These are phyloP conservation scores for Heliconius melpomene DNA, from an alignment of 1,140 invertebrate species.

Conservation along the genomic window DNA sequence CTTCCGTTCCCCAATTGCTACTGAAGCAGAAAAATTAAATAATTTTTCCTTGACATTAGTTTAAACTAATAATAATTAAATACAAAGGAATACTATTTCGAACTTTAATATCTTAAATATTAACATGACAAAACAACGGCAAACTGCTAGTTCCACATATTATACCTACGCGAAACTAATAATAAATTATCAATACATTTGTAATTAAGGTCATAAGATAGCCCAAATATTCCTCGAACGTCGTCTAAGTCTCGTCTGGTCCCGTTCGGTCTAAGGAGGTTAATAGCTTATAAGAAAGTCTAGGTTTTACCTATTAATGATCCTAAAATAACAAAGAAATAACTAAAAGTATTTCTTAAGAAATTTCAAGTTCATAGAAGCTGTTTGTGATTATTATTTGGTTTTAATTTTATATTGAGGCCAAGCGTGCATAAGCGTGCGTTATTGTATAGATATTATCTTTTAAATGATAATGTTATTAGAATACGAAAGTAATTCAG, in stretches of 20 bases:
- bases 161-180: neutral
- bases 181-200: slow-evolving; percentile 1
- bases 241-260: slow-evolving; percentile 1
- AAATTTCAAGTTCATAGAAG: neutral
- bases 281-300: slow-evolving; percentile 4
- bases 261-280: neutral
- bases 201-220: slow-evolving; percentile 5
- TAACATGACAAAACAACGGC: neutral
- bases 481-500: too few relatives aligned
- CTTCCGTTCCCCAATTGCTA: too few relatives aligned
- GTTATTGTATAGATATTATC: too few relatives aligned
- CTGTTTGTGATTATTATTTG: neutral
- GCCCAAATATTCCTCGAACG: neutral
- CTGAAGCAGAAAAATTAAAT: too few relatives aligned
- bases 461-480: too few relatives aligned
- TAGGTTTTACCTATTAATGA: neutral
- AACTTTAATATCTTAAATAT: neutral
- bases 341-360: neutral
- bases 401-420: neutral
- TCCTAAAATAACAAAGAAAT: neutral
- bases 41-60: too few relatives aligned
- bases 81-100: too few relatives aligned
- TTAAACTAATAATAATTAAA: too few relatives aligned
- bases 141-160: neutral
- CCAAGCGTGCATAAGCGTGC: neutral